Evolutionary conservation across 2,888 invertebrate species (phyloP).

Genomic region (Subacronicta megacephala): DNA sequence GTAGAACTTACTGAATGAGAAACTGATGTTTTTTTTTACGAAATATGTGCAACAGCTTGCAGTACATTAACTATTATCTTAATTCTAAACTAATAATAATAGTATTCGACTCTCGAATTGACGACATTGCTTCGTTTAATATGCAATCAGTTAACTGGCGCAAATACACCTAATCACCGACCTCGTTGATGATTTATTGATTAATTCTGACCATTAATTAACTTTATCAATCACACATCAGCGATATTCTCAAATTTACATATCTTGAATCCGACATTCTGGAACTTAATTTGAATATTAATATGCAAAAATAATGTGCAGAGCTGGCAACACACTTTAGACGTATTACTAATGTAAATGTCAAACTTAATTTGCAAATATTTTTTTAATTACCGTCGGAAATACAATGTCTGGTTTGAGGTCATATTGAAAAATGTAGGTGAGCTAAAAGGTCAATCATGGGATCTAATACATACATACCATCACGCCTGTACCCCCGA

Average conservation of each 20-base stretch:
- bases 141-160: conserved; percentile 27
- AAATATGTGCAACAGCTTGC: background rate
- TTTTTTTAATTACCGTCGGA: conserved; percentile 1
- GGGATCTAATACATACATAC: background rate
- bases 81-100: conserved; percentile 12
- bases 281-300: conserved; percentile 41
- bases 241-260: conserved; percentile 42
- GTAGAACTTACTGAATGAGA: no score
- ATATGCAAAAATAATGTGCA: conserved; percentile 37
- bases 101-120: background rate
- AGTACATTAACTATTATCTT: conserved; percentile 8
- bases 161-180: conserved; percentile 25
- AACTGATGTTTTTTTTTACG: no score
- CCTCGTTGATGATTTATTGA: conserved; percentile 37
- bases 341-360: conserved; percentile 24
- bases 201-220: conserved; percentile 34
- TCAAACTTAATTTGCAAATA: conserved; percentile 16
- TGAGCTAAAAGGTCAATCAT: background rate
- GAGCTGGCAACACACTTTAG: conserved; percentile 25
- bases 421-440: conserved; percentile 9
- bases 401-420: conserved; percentile 7
- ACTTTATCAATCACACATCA: conserved; percentile 40
- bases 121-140: conserved; percentile 10
- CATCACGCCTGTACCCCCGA: no score
- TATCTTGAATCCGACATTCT: conserved; percentile 30